Conservation (phyloP, 2,888 invertebrate genomes). For the Stenodema calcarata region DNA sequence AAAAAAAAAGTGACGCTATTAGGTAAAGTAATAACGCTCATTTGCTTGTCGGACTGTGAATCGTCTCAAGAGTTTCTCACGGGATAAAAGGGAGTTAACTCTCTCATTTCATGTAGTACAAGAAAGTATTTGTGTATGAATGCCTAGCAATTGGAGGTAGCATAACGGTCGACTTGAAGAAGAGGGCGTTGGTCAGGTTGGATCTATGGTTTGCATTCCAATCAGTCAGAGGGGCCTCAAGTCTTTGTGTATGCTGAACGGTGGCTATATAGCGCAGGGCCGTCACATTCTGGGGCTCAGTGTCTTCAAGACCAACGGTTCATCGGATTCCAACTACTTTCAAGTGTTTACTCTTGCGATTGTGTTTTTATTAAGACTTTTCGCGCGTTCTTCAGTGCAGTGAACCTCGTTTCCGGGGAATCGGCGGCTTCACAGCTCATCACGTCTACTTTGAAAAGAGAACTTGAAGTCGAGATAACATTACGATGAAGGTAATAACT, state of each 20-base stretch:
- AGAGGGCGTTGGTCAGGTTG: slow-evolving; percentile 7
- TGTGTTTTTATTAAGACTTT: neutral
- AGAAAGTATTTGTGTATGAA: slow-evolving; percentile 34
- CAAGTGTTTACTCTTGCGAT: neutral
- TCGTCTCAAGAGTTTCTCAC: neutral
- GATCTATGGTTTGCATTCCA: slow-evolving; percentile 27
- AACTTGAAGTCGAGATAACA: neutral
- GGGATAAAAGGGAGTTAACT: neutral
- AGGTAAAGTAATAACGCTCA: neutral
- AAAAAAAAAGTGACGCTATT: neutral
- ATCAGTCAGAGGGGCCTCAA: slow-evolving; percentile 2
- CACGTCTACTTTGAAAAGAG: neutral
- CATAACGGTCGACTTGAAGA: slow-evolving; percentile 19
- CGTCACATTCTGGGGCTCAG: slow-evolving; percentile 28
- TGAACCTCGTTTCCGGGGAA: neutral
- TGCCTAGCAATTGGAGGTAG: slow-evolving; percentile 20
- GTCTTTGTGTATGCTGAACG: slow-evolving; percentile 34
- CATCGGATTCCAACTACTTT: neutral
- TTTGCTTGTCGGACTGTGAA: neutral
- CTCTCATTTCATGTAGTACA: neutral
- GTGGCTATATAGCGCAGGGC: slow-evolving; percentile 13
- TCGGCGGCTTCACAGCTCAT: neutral
- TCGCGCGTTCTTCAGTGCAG: neutral
- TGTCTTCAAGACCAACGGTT: neutral
- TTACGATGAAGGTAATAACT: neutral